These are phyloP conservation scores for Buphagus erythrorhynchus DNA, from an alignment of 2,797 vertebrate species.

Conservation along the genomic window DNA sequence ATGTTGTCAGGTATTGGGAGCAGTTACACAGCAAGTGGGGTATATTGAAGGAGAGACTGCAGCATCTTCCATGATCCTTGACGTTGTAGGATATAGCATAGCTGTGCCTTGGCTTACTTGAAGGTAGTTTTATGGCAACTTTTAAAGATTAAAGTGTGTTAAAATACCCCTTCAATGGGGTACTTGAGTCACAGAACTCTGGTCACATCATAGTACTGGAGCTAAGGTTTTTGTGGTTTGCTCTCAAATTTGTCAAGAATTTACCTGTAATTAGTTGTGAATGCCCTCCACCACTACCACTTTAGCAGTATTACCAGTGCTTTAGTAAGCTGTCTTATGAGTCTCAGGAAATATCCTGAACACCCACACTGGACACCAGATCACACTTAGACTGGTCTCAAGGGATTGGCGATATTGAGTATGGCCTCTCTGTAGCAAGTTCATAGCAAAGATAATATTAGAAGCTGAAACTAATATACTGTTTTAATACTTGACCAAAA, in stretches of 20 bases:
- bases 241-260: not conserved
- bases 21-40: not conserved
- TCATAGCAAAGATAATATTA: not conserved
- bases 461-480: not conserved
- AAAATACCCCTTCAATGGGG: not conserved
- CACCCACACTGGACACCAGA: not conserved
- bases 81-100: not conserved
- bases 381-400: not conserved
- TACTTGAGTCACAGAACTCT: not conserved
- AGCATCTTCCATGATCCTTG: not conserved
- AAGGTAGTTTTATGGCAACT: not conserved
- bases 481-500: not conserved
- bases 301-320: not conserved
- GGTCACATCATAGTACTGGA: not conserved
- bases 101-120: not conserved
- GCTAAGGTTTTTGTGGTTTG: not conserved
- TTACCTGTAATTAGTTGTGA: not conserved
- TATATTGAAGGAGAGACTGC: not conserved
- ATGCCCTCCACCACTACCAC: not conserved
- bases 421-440: not conserved
- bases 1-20: not conserved
- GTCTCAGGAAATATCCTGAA: not conserved
- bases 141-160: not conserved
- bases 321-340: not conserved
- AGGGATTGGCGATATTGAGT: not conserved